These are phyloP conservation scores for Opisthocomus hoazin DNA, from an alignment of 2,113 vertebrate genomes.

Conservation along the genomic window DNA sequence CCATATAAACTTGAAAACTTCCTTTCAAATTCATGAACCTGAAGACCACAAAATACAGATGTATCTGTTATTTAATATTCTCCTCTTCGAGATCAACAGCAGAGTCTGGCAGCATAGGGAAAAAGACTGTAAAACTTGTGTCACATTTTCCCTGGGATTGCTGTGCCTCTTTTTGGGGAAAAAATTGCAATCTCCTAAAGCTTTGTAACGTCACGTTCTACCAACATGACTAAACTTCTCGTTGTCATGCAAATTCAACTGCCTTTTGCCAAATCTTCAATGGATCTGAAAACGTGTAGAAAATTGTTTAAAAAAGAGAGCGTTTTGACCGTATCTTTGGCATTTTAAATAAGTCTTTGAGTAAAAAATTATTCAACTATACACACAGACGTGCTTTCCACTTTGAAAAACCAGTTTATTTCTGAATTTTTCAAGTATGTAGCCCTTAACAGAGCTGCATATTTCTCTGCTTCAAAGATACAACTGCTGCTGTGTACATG, in stretches of 20 bases:
- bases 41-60: not conserved
- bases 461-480: not conserved
- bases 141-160: not conserved
- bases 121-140: not conserved
- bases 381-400: not conserved
- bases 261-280: not conserved
- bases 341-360: not conserved
- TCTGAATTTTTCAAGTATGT: not conserved
- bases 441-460: not conserved
- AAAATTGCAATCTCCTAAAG: not conserved
- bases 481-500: not conserved
- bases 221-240: not conserved
- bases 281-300: not conserved
- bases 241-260: not conserved
- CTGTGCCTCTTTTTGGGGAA: not conserved
- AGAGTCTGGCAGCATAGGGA: not conserved
- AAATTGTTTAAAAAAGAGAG: not conserved
- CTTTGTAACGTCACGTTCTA: not conserved
- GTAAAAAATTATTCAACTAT: not conserved
- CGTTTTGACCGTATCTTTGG: not conserved
- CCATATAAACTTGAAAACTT: not conserved
- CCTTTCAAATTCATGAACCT: not conserved
- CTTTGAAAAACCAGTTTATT: not conserved
- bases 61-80: not conserved
- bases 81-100: not conserved